Conservation (phyloP, 1,140 invertebrate species). For the Nasonia vitripennis region DNA sequence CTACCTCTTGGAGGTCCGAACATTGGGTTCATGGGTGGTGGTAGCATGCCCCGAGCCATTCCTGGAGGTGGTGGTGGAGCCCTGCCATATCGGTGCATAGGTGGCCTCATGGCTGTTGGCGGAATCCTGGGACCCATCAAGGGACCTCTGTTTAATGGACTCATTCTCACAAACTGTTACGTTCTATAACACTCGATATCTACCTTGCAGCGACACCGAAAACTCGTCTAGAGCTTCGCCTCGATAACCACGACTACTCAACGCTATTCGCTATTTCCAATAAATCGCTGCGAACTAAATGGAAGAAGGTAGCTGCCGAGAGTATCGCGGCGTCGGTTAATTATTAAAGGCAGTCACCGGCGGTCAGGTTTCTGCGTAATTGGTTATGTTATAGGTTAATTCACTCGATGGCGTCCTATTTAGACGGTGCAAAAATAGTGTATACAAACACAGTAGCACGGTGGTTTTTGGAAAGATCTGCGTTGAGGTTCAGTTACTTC, state of each 20-base stretch:
- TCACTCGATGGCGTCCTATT: neutral
- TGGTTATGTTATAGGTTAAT: constrained; percentile 7
- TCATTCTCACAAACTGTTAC: constrained; percentile 52
- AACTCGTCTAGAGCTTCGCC: neutral
- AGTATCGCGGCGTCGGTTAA: no score
- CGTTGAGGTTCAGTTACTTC: neutral
- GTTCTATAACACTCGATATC: neutral
- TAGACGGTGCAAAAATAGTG: neutral
- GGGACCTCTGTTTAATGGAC: constrained; percentile 65
- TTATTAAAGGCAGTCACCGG: no score
- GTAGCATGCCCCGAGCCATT: constrained; percentile 59
- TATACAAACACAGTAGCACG: neutral
- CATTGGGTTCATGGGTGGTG: constrained; percentile 56
- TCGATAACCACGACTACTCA: neutral
- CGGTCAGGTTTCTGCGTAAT: neutral
- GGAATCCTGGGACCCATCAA: constrained; percentile 59
- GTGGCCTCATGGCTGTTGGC: constrained; percentile 61
- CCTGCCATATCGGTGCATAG: constrained; percentile 62
- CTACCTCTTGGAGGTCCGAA: constrained; percentile 62
- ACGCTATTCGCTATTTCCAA: neutral
- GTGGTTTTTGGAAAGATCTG: neutral
- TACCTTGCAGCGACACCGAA: neutral
- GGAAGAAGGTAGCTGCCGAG: neutral
- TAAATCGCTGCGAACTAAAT: neutral
- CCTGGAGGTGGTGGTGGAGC: constrained; percentile 58